These are phyloP conservation scores for Chaetodon trifasciatus DNA, from an alignment of 2,797 vertebrate genomes.

Conservation along the genomic window DNA sequence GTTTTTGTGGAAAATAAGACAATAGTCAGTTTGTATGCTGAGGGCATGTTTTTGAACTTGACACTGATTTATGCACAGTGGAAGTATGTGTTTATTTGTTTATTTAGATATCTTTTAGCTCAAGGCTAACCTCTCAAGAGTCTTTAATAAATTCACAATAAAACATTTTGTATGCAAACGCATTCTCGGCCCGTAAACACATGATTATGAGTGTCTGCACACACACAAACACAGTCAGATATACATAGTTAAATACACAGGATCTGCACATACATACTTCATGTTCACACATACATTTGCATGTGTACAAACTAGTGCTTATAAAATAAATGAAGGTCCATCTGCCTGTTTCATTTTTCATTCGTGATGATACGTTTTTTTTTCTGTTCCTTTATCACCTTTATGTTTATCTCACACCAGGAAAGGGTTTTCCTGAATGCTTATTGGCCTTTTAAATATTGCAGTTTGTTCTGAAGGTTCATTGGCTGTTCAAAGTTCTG, in stretches of 20 bases:
- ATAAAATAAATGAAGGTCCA: background rate
- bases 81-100: background rate
- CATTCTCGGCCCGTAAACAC: too few species aligned
- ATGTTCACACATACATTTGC: background rate
- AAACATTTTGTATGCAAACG: background rate
- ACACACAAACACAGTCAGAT: background rate
- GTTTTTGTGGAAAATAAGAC: background rate
- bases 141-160: background rate
- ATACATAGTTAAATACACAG: background rate
- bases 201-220: background rate
- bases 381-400: background rate
- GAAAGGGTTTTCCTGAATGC: background rate
- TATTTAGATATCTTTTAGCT: background rate
- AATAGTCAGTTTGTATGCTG: background rate
- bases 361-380: background rate
- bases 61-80: background rate
- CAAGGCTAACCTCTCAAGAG: background rate
- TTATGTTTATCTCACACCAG: background rate
- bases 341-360: background rate
- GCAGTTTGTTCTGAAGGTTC: background rate
- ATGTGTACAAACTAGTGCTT: background rate
- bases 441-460: background rate
- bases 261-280: too few species aligned
- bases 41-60: background rate
- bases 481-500: too few species aligned